Conservation (phyloP, 1,140 invertebrate species). For the Elymnias hypermnestra region DNA sequence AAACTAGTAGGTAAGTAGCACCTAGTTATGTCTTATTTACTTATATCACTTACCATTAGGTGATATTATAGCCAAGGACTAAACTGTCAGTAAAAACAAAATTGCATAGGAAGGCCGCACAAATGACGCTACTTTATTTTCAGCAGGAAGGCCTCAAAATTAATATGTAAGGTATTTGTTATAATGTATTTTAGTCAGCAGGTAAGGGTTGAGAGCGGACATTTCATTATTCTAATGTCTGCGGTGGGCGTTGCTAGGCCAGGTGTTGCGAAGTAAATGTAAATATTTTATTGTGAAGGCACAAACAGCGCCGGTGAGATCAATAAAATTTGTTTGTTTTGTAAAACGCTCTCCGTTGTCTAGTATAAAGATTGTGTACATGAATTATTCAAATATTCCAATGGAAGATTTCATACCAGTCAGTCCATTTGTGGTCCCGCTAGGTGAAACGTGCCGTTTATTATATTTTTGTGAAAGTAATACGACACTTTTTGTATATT, state of each 20-base stretch:
- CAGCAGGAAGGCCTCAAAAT: no score
- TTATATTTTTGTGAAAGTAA: conserved; percentile 21
- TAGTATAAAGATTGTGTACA: conserved; percentile 71
- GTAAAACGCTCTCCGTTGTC: conserved; percentile 67
- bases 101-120: no score
- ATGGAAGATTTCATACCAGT: conserved; percentile 54
- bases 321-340: conserved; percentile 76
- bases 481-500: background rate
- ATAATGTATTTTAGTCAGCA: background rate
- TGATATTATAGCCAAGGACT: no score
- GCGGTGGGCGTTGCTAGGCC: conserved; percentile 44
- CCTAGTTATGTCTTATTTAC: no score
- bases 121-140: no score
- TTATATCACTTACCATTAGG: no score
- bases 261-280: conserved; percentile 69
- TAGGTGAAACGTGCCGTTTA: conserved; percentile 44
- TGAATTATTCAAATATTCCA: conserved; percentile 69
- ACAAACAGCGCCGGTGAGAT: conserved; percentile 71
- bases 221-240: conserved; percentile 64
- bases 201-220: conserved; percentile 2
- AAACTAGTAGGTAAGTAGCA: no score
- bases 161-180: background rate
- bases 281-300: conserved; percentile 71
- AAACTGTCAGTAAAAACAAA: no score
- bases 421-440: conserved; percentile 56